Conservation (phyloP, 2,113 vertebrate species). For the Colistium nudipinnis region DNA sequence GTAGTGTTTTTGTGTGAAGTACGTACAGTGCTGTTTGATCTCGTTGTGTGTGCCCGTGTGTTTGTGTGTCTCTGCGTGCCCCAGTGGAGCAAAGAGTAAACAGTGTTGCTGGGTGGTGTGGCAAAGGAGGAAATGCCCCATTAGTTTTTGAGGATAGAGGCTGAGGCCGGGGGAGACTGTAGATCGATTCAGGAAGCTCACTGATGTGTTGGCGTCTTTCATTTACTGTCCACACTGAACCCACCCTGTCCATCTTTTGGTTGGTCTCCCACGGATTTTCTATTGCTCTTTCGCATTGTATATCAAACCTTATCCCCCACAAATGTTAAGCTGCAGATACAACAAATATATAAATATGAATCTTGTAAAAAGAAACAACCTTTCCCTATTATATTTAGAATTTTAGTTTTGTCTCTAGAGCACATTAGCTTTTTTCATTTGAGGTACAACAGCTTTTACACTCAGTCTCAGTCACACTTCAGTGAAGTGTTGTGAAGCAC, state of each 20-base stretch:
- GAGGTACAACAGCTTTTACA: neutral
- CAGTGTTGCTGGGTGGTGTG: conserved; percentile 73
- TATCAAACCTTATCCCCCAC: neutral
- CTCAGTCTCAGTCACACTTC: neutral
- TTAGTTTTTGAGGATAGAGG: conserved; percentile 65
- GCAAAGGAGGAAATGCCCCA: conserved; percentile 82
- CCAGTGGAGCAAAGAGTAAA: conserved; percentile 64
- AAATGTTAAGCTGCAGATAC: neutral
- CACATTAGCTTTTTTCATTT: neutral
- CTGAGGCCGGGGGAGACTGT: conserved; percentile 15
- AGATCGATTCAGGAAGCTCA: conserved; percentile 44
- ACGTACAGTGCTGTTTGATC: conserved; percentile 39
- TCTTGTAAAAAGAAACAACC: neutral
- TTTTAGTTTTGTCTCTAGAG: neutral
- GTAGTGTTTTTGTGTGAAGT: conserved; percentile 25
- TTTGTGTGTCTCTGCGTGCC: conserved; percentile 67
- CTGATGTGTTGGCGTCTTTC: conserved; percentile 29
- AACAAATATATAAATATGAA: neutral
- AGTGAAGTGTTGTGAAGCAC: neutral
- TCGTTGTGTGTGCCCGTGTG: conserved; percentile 47
- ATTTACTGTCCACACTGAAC: conserved; percentile 1
- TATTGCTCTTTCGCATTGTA: neutral
- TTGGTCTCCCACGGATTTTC: neutral
- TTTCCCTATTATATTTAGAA: neutral
- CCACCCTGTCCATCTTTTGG: neutral